A percentile compares a stretch with the other conserved stretches of the same genome.
Conservation (phyloP, 2,888 invertebrate species). For the Carterocephalus palaemon region DNA sequence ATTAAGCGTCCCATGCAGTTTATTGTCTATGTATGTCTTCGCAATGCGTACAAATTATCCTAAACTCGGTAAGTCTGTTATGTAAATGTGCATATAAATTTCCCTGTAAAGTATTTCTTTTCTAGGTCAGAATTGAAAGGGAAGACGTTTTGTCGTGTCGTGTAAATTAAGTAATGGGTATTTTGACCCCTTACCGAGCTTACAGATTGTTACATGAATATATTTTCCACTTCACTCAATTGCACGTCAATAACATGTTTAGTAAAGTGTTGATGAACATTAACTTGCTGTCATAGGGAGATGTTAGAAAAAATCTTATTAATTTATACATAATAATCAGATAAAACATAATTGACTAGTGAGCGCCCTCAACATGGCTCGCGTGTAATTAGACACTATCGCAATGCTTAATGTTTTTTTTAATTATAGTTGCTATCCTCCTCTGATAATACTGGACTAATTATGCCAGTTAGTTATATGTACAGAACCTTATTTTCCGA, state of each 20-base stretch:
- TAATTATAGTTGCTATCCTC: too few relatives aligned
- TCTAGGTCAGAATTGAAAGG: conserved; percentile 46
- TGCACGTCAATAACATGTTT: conserved; percentile 15
- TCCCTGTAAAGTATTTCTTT: conserved; percentile 42
- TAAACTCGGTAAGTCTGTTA: conserved; percentile 52
- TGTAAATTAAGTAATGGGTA: conserved; percentile 39
- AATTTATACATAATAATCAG: too few relatives aligned
- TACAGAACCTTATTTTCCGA: too few relatives aligned
- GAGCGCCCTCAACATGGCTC: too few relatives aligned
- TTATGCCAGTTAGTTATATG: too few relatives aligned
- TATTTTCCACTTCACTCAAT: conserved; percentile 22
- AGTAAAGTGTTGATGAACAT: conserved; percentile 16
- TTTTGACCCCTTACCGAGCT: conserved; percentile 34
- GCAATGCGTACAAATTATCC: conserved; percentile 58
- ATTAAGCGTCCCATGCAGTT: conserved; percentile 56
- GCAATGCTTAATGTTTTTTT: too few relatives aligned
- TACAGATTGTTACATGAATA: conserved; percentile 26
- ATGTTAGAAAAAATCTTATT: neutral
- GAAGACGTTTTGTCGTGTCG: conserved; percentile 34
- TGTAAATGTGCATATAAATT: conserved; percentile 58
- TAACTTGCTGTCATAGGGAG: conserved; percentile 4
- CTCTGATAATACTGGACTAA: too few relatives aligned
- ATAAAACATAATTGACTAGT: too few relatives aligned
- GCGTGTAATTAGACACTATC: too few relatives aligned
- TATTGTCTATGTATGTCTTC: conserved; percentile 52